phyloP scores from a whole-genome alignment of 2,113 vertebrate genomes.

The Nematolebias whitei region DNA sequence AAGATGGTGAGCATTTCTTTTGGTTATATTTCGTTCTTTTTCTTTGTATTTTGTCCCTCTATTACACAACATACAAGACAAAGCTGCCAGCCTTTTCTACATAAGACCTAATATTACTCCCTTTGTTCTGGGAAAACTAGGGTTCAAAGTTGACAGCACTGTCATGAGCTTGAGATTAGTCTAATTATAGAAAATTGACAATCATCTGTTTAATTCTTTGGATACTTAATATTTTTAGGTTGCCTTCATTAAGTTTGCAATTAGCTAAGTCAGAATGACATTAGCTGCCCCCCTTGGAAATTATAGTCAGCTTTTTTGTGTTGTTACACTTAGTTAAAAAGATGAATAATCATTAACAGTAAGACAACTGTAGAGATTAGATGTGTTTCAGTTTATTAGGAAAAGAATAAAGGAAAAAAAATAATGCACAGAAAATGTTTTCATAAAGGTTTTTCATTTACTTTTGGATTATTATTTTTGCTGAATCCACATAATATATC shows the following conservation, averaged over 20 bases:
- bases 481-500: no score
- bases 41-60: not conserved
- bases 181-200: not conserved
- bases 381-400: no score
- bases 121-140: not conserved
- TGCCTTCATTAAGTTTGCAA: constrained; percentile 6
- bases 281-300: constrained; percentile 1
- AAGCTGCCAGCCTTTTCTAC: not conserved
- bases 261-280: constrained; percentile 14
- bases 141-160: not conserved
- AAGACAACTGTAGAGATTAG: constrained; percentile 3
- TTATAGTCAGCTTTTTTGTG: not conserved
- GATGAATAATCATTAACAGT: constrained; percentile 21
- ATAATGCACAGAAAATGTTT: no score
- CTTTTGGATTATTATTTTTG: no score
- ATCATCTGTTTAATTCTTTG: constrained; percentile 14
- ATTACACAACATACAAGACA: not conserved
- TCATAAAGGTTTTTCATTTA: no score
- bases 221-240: constrained; percentile 30
- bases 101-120: constrained; percentile 1
- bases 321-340: constrained; percentile 10
- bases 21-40: constrained; percentile 1
- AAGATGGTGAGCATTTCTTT: not conserved
- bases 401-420: no score
- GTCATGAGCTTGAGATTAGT: not conserved